phyloP scores from a whole-genome alignment of 2,797 vertebrate genomes.

The Capromys pilorides region DNA sequence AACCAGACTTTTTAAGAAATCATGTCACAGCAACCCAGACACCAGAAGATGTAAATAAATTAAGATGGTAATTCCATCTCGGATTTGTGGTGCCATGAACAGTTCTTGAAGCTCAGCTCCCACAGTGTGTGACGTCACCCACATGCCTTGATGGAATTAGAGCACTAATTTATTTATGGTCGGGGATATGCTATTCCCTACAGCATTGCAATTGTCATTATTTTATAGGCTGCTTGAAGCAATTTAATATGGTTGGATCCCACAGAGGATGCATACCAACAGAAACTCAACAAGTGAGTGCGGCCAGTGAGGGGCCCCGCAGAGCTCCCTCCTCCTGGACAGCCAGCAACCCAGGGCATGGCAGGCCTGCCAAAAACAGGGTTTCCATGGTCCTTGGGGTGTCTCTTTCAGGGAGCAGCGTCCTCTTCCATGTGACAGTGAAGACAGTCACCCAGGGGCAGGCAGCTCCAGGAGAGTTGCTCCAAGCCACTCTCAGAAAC shows the following conservation, averaged over 20 bases:
- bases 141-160: slow-evolving; percentile 74
- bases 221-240: slow-evolving; percentile 75
- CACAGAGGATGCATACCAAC: not conserved
- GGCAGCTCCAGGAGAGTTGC: not conserved
- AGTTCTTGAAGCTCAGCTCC: slow-evolving; percentile 17
- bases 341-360: not conserved
- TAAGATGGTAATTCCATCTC: slow-evolving; percentile 71
- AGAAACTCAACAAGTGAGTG: slow-evolving; percentile 55
- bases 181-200: slow-evolving; percentile 60
- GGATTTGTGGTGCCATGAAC: slow-evolving; percentile 59
- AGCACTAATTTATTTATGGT: slow-evolving; percentile 75
- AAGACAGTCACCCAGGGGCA: not conserved
- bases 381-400: not conserved
- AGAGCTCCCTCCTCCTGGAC: rapidly evolving
- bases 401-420: not conserved
- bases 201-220: slow-evolving; percentile 56
- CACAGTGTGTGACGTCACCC: slow-evolving; percentile 63
- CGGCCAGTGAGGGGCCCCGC: not conserved
- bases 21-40: slow-evolving; percentile 46
- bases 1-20: slow-evolving; percentile 62
- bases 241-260: slow-evolving; percentile 65
- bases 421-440: not conserved
- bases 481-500: not conserved
- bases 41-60: slow-evolving; percentile 73
- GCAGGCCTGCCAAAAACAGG: not conserved